Percentiles rank a stretch among this genome's conserved stretches.
Evolutionary conservation across 30 jellyfish, hydroid and myxozoan species (phyloP).

Genomic region (Clytia hemisphaerica): DNA sequence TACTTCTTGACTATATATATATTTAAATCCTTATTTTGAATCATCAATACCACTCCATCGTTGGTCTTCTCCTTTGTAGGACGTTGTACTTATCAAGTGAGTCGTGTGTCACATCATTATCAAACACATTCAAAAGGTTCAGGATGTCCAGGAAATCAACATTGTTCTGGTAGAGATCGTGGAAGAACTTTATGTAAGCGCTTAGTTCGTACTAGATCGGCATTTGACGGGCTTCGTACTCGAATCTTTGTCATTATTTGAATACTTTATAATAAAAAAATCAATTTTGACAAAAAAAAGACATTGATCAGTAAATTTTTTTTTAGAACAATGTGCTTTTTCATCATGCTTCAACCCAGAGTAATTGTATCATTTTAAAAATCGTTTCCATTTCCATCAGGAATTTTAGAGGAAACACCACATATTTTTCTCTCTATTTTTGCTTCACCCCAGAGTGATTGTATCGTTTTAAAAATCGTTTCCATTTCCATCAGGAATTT

Average conservation of each 20-base stretch:
- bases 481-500: neutral
- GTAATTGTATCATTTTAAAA: neutral
- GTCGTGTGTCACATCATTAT: slow-evolving; percentile 26
- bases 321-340: neutral
- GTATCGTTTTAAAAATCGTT: neutral
- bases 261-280: too few species aligned
- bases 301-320: too few species aligned
- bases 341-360: neutral
- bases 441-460: neutral
- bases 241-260: too few species aligned
- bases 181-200: slow-evolving; percentile 48
- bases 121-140: slow-evolving; percentile 28
- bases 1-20: too few species aligned
- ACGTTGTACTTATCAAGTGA: slow-evolving; percentile 46
- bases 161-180: slow-evolving; percentile 32
- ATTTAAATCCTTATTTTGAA: too few species aligned
- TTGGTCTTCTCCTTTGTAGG: too few species aligned
- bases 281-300: too few species aligned
- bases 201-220: too few species aligned
- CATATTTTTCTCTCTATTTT: neutral
- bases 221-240: too few species aligned
- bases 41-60: too few species aligned
- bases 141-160: slow-evolving; percentile 56
- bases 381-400: neutral
- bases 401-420: neutral